A percentile compares a stretch with the other conserved stretches of the same genome.
Conservation (phyloP, 2,797 vertebrate genomes). For the Melanotaenia parkinsoni region DNA sequence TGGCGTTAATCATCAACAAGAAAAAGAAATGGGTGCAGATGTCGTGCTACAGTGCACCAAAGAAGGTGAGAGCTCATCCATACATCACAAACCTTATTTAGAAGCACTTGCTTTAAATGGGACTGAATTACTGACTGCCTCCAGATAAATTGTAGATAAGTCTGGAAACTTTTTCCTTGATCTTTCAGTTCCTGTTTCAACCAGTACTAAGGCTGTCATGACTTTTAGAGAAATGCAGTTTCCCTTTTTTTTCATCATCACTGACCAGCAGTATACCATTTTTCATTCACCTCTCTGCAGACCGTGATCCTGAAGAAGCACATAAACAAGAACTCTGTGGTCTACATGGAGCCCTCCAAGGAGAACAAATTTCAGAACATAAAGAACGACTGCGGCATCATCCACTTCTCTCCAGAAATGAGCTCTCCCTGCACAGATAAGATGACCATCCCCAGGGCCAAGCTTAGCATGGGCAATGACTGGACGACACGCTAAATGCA, state of each 20-base stretch:
- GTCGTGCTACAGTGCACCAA: constrained; percentile 87
- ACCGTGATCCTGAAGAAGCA: constrained; percentile 87
- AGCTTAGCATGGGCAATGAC: constrained; percentile 77
- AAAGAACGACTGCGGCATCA: constrained; percentile 83
- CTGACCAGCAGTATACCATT: background rate
- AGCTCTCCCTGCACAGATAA: constrained; percentile 75
- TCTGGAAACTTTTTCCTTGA: constrained; percentile 23
- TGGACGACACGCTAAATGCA: constrained; percentile 73
- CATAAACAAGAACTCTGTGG: constrained; percentile 83
- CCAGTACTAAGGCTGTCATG: background rate
- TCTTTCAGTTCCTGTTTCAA: constrained; percentile 39
- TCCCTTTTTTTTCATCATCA: constrained; percentile 20
- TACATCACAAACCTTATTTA: background rate
- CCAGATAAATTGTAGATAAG: constrained; percentile 4
- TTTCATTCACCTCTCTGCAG: constrained; percentile 52
- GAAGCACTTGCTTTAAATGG: background rate
- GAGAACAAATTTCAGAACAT: constrained; percentile 84
- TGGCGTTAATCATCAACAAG: constrained; percentile 83
- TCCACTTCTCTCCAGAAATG: constrained; percentile 81
- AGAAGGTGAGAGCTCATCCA: constrained; percentile 78
- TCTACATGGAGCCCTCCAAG: constrained; percentile 86
- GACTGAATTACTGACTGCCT: constrained; percentile 6
- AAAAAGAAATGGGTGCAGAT: constrained; percentile 89
- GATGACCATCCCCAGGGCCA: constrained; percentile 84
- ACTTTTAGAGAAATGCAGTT: constrained; percentile 37